Conservation (phyloP, 2,797 vertebrate genomes). For the Trichosurus vulpecula region DNA sequence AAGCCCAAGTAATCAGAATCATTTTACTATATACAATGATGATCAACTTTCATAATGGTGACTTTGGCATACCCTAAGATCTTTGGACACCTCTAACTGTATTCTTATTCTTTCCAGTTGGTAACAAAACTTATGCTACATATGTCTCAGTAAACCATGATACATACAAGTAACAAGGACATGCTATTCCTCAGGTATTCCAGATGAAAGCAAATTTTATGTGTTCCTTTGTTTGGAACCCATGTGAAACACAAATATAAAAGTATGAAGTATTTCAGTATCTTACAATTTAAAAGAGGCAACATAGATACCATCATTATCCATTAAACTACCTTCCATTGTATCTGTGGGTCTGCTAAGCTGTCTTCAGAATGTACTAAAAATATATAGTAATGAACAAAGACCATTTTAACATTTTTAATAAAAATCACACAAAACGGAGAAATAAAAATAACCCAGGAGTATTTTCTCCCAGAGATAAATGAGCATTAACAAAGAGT, state of each 20-base stretch:
- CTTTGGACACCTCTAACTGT: background rate
- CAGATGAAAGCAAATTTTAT: background rate
- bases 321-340: background rate
- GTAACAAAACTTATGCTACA: background rate
- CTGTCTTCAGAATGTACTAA: background rate
- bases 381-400: background rate
- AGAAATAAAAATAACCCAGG: background rate
- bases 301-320: background rate
- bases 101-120: background rate
- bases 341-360: background rate
- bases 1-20: background rate
- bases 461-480: background rate
- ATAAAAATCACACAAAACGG: background rate
- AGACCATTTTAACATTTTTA: background rate
- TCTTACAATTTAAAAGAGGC: background rate
- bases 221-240: background rate
- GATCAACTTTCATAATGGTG: background rate
- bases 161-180: background rate
- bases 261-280: background rate
- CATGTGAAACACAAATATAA: background rate
- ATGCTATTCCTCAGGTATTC: background rate
- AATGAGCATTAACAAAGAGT: conserved; percentile 5
- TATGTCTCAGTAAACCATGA: background rate
- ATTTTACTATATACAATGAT: background rate
- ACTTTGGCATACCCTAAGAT: background rate